A percentile compares a stretch with the other conserved stretches of the same genome.
phyloP scores from a whole-genome alignment of 2,113 vertebrate species.

The Tachycineta bicolor region DNA sequence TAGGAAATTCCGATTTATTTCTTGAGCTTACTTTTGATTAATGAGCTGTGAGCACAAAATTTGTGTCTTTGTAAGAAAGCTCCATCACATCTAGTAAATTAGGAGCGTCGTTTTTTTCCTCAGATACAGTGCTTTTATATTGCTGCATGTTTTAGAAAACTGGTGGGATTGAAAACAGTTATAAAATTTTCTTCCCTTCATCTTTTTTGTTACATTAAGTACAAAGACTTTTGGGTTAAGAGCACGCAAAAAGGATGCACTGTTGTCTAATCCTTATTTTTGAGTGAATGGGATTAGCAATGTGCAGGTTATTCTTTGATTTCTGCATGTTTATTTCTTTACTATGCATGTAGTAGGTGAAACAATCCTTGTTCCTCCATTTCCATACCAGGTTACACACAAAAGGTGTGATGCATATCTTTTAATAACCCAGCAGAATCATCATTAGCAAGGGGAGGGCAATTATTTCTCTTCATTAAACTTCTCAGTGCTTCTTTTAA shows the following conservation, averaged over 20 bases:
- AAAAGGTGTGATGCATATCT: background rate
- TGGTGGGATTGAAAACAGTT: background rate
- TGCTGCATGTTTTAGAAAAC: background rate
- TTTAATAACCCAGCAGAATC: background rate
- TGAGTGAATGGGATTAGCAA: background rate
- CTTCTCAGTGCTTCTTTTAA: background rate
- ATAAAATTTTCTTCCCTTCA: background rate
- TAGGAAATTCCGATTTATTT: background rate
- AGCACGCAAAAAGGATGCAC: background rate
- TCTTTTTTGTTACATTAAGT: background rate
- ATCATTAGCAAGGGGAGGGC: background rate
- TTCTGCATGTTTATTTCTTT: background rate
- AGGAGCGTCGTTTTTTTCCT: fast-evolving
- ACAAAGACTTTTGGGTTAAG: background rate
- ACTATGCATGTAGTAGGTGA: background rate
- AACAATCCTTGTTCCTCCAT: background rate
- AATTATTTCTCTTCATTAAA: constrained; percentile 9
- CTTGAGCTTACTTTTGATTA: background rate
- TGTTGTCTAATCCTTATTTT: background rate
- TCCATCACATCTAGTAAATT: background rate
- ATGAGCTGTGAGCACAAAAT: background rate
- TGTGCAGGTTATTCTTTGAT: background rate
- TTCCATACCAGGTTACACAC: background rate
- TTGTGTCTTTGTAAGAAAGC: background rate
- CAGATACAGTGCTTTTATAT: background rate